Evolutionary conservation across 2,888 invertebrate genomes (phyloP), one percentile per base, ranked within the genome.

Genomic region (Himalopsyche japonica): DNA sequence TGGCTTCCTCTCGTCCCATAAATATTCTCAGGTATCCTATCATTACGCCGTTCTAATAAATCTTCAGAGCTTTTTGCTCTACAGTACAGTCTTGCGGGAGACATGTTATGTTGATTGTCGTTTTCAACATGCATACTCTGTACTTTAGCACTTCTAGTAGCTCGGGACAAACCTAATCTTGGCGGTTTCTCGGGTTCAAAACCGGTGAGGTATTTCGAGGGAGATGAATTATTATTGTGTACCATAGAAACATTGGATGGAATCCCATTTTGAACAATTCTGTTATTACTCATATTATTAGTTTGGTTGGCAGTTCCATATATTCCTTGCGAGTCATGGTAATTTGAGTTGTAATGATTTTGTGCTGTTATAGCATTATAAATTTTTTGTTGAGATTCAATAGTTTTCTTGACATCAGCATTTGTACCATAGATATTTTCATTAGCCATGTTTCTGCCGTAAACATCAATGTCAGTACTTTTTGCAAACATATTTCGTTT

Each of bases 171-270:
- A 82, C 91, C 90, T 87, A 92, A 92, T 87, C 92, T 89, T 32
- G 92, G 92, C 87, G 92, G 92, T 89, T 92, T 92, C 87, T 92
- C 92, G 24, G 92, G 92, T 88, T 92, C 92, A 83, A 92, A 88
- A 10, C 92, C 92, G 5, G 92, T 92, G 49, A 92, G 91, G 87
- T 92, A 92, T 88, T 92, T 92, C 0, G 92, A 91, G 49, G 92
- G 92, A 86, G 91, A 91, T 86, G 92, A 79, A 24, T 57, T 57
- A 57, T 57, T 57, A 57, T 57, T 57, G 24, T 57, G 57, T 7
- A 15, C 20, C 32, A 27, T 27, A 27, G 47, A 77, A 47, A 76
- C 32, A 12, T 48, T 20, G 32, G 77, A 37, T n/a, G 77, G 77
- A 27, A 82, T 34, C 47, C 70, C 57, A 82, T 81, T 84, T 80